Evolutionary conservation across 2,113 vertebrate genomes (phyloP).

Genomic region (Plotosus lineatus): DNA sequence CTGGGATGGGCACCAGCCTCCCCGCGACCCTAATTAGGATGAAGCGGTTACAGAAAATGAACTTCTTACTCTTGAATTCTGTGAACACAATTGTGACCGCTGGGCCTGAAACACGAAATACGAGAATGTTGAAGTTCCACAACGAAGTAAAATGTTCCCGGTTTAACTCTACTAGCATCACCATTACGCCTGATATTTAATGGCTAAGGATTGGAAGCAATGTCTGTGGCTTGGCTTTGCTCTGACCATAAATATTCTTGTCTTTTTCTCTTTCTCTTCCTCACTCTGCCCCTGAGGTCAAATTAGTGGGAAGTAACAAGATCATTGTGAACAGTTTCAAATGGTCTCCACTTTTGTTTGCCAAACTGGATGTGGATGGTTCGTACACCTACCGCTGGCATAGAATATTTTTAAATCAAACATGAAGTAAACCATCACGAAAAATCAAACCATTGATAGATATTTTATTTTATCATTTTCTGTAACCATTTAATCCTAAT

Average conservation of each 20-base stretch:
- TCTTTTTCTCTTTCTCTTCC: constrained; percentile 51
- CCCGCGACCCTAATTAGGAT: too few relatives aligned
- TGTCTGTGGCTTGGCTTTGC: constrained; percentile 63
- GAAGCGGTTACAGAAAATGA: neutral
- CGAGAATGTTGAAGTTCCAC: constrained; percentile 32
- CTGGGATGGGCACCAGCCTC: too few relatives aligned
- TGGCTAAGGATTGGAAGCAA: constrained; percentile 60
- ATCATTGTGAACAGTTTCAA: constrained; percentile 52
- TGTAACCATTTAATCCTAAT: too few relatives aligned
- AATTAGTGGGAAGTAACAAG: constrained; percentile 56
- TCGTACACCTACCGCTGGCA: too few relatives aligned
- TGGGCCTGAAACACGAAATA: constrained; percentile 29
- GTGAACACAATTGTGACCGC: constrained; percentile 22
- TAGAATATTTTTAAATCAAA: too few relatives aligned
- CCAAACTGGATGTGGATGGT: too few relatives aligned
- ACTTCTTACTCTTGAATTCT: constrained; percentile 21
- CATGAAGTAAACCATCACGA: too few relatives aligned
- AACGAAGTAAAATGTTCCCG: constrained; percentile 35
- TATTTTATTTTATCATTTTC: too few relatives aligned
- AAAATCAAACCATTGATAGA: too few relatives aligned
- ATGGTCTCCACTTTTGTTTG: constrained; percentile 49
- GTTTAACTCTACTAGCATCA: constrained; percentile 62
- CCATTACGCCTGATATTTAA: constrained; percentile 57
- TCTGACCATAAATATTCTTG: constrained; percentile 49
- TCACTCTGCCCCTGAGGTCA: neutral